Evolutionary conservation across 2,113 vertebrate genomes (phyloP).

Genomic region (Elanus axillaris): DNA sequence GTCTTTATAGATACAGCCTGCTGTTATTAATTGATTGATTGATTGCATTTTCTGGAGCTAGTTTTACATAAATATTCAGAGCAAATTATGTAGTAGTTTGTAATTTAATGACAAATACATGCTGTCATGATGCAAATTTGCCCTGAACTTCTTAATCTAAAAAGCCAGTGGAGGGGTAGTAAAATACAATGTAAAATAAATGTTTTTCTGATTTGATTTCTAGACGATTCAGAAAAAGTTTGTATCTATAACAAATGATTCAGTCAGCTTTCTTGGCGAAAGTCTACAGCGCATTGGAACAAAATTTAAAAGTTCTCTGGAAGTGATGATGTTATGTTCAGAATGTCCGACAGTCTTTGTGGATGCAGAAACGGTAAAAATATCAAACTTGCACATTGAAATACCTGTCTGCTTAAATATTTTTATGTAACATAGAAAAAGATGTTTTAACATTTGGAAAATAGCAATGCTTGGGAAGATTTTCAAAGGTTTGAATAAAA

Average conservation of each 20-base stretch:
- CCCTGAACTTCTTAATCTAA: neutral
- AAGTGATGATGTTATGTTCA: slow-evolving; percentile 90
- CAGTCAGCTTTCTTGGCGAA: slow-evolving; percentile 87
- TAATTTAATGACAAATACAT: neutral
- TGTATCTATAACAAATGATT: slow-evolving; percentile 86
- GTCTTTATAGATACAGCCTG: neutral
- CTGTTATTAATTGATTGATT: neutral
- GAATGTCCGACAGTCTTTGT: slow-evolving; percentile 95
- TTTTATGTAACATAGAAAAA: neutral
- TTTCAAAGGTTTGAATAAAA: neutral
- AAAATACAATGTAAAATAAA: neutral
- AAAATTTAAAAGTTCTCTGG: slow-evolving; percentile 91
- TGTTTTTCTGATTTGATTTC: neutral
- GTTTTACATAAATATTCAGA: neutral
- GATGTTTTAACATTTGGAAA: neutral
- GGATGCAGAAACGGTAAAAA: slow-evolving; percentile 95
- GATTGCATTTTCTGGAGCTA: neutral
- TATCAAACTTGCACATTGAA: fast-evolving
- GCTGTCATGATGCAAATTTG: neutral
- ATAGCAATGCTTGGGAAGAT: neutral
- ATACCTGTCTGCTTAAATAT: neutral
- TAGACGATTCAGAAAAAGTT: slow-evolving; percentile 92
- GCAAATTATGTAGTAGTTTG: neutral
- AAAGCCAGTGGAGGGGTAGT: neutral
- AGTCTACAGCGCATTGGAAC: slow-evolving; percentile 91